These are phyloP conservation scores for Leucosticte australis DNA, from an alignment of 2,113 vertebrate genomes.

Conservation along the genomic window DNA sequence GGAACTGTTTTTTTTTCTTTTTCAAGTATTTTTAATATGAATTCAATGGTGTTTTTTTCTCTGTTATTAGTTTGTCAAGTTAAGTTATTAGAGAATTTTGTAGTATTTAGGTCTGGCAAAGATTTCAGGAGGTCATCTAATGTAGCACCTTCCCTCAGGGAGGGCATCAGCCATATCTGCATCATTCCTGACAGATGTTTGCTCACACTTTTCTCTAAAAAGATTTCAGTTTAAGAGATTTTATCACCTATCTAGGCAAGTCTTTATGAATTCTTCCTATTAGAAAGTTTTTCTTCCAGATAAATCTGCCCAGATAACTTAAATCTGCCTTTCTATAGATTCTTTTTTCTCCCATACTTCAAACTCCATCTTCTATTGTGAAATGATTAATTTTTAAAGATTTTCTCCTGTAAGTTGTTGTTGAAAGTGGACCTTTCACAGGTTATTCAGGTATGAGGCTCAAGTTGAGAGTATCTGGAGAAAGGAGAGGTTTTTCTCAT, in stretches of 20 bases:
- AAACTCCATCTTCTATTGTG: background rate
- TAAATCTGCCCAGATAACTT: background rate
- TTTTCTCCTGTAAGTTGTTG: background rate
- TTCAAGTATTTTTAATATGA: background rate
- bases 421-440: background rate
- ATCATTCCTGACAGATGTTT: background rate
- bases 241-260: background rate
- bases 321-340: background rate
- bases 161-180: background rate
- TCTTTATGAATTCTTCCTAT: background rate
- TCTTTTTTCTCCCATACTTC: accelerated
- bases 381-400: background rate
- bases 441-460: background rate
- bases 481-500: background rate
- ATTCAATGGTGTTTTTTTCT: background rate
- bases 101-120: background rate
- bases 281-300: background rate
- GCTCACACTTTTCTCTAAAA: background rate
- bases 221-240: background rate
- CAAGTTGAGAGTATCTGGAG: background rate
- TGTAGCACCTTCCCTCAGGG: background rate
- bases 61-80: background rate
- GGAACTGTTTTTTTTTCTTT: background rate
- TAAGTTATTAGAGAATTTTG: background rate
- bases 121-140: background rate